A percentile compares a stretch with the other conserved stretches of the same genome.
Conservation (phyloP, 92 coral and sea anemone species). For the Parazoanthus swiftii region DNA sequence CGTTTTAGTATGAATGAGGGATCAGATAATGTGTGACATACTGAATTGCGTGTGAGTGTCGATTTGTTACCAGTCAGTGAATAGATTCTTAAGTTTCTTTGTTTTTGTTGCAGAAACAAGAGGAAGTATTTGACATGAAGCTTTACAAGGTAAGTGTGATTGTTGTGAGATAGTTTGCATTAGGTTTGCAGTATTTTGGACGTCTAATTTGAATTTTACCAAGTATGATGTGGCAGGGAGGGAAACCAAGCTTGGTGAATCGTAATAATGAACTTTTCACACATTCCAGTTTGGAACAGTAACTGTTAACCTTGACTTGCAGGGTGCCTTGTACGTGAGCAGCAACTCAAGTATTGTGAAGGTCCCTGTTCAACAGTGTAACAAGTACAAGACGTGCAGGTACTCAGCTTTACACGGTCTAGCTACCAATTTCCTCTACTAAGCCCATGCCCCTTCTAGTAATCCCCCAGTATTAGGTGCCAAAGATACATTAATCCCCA, state of each 20-base stretch:
- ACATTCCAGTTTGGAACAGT: not conserved
- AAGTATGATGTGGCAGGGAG: too few species aligned
- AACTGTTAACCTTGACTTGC: not conserved
- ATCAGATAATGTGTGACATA: not conserved
- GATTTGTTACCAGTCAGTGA: not conserved
- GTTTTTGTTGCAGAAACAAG: slow-evolving; percentile 45
- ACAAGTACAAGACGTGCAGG: slow-evolving; percentile 71
- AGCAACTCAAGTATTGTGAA: slow-evolving; percentile 64
- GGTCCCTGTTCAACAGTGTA: slow-evolving; percentile 63
- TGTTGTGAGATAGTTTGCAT: not conserved
- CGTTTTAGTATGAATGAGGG: not conserved
- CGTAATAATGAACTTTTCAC: too few species aligned
- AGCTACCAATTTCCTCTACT: not conserved
- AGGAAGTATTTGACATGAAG: slow-evolving; percentile 59
- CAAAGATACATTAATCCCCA: too few species aligned
- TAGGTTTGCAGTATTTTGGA: too few species aligned
- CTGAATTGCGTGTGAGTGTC: not conserved
- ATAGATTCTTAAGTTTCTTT: not conserved
- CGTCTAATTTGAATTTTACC: too few species aligned
- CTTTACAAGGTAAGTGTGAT: slow-evolving; percentile 55
- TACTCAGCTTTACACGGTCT: not conserved
- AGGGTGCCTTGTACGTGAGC: slow-evolving; percentile 73
- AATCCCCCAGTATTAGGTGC: too few species aligned
- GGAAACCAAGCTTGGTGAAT: too few species aligned
- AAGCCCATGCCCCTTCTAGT: too few species aligned